Conservation (phyloP, 2,888 invertebrate genomes). For the Acheta domesticus region DNA sequence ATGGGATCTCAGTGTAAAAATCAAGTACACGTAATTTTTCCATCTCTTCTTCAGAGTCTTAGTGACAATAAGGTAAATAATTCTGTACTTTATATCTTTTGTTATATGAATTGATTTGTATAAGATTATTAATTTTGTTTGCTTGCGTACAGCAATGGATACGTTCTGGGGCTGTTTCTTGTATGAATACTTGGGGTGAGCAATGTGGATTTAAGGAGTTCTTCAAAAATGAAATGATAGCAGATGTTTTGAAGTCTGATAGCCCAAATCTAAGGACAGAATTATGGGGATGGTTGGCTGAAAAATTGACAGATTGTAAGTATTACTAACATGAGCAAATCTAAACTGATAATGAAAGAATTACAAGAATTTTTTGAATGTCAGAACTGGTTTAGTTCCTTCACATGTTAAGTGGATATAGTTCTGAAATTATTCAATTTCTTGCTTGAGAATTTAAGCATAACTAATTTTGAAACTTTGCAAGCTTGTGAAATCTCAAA, state of each 20-base stretch:
- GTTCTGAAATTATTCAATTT: too few species aligned
- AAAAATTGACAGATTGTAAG: constrained; percentile 69
- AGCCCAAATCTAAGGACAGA: constrained; percentile 79
- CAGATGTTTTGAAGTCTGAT: constrained; percentile 79
- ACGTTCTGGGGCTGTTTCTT: constrained; percentile 73
- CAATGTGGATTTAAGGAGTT: constrained; percentile 76
- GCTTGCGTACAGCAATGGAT: constrained; percentile 56
- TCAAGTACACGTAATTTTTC: constrained; percentile 77
- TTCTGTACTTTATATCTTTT: not conserved
- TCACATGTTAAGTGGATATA: too few species aligned
- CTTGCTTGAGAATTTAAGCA: too few species aligned
- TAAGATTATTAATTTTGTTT: not conserved
- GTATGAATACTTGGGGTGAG: constrained; percentile 81
- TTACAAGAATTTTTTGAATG: too few species aligned
- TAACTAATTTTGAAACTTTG: too few species aligned
- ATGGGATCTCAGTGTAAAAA: constrained; percentile 79
- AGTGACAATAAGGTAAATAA: constrained; percentile 62
- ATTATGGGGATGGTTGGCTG: constrained; percentile 81
- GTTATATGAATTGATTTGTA: not conserved
- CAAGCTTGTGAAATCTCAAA: too few species aligned
- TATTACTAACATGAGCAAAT: constrained; percentile 24
- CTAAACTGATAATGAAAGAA: too few species aligned
- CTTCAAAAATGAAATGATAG: constrained; percentile 85
- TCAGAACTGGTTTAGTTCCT: too few species aligned
- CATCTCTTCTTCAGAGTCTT: constrained; percentile 68